Conservation (phyloP, 2,113 vertebrate genomes). For the Neomonachus schauinslandi region DNA sequence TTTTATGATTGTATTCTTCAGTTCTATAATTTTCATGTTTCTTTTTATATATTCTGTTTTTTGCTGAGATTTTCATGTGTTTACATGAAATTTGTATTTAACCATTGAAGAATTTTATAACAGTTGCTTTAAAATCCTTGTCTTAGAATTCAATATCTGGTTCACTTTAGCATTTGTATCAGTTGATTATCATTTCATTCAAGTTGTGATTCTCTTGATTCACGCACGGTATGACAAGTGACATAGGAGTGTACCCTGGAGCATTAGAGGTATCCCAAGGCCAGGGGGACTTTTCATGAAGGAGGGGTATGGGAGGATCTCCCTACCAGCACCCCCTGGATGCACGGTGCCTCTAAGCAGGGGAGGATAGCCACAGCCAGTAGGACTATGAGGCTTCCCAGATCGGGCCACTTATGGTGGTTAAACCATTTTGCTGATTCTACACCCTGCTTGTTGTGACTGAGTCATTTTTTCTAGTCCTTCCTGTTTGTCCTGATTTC, state of each 20-base stretch:
- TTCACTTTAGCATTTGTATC: background rate
- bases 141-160: background rate
- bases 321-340: no score
- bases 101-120: background rate
- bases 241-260: background rate
- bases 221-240: background rate
- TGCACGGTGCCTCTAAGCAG: accelerated
- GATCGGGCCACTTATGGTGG: background rate
- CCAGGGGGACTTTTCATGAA: background rate
- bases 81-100: background rate
- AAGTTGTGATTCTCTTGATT: background rate
- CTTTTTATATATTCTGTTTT: background rate
- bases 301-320: accelerated
- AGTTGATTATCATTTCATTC: background rate
- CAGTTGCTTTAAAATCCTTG: background rate
- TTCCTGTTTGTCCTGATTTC: background rate
- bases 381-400: background rate
- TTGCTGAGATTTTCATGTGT: background rate
- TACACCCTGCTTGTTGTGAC: background rate
- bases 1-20: background rate
- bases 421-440: background rate
- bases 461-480: background rate
- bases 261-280: background rate
- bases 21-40: background rate
- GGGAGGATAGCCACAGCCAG: background rate